Evolutionary conservation across 2,113 vertebrate genomes (phyloP), one percentile per base, ranked within the genome.

Genomic region (Micronycteris hirsuta): DNA sequence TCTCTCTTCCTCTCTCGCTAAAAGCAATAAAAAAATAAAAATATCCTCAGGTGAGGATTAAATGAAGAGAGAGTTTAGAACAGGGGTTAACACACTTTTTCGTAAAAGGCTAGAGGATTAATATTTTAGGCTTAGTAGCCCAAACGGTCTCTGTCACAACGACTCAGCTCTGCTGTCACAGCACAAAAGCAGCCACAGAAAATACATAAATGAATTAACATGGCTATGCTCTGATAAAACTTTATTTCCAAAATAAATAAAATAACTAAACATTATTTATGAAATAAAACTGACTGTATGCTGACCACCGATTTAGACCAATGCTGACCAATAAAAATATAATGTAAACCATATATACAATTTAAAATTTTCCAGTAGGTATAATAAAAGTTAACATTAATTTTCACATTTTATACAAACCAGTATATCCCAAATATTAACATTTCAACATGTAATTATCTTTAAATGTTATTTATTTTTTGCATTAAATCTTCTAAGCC

Each of bases 221-320:
- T 36, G 56, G 26, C 43, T 63, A 5, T 28, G n/a, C 52, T 91
- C 63, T 76, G 63, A 74, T 68, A 91, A 95, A 92, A 49, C 6
- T 88, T 95, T 52, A 91, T 63, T 95, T 89, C 92, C 7, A 96
- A 86, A 94, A 85, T 78, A 73, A 74, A 73, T 43, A 92, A 97
- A 76, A 86, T 86, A 82, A 68, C 41, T 85, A 81, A 70, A 74
- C 43, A 89, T 73, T 73, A 73, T 31, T 92, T 68, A 81, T 24
- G 85, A 95, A 93, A 52, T 31, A 78, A 70, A 92, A 73, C 33
- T 41, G 41, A n/a, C 63, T 90, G 9, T 38, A 24, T 80, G 38
- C 9, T 45, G 10, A 92, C 4, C 26, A 63, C 63, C 93, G 15
- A 22, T 63, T 93, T 82, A 86, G 36, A 89, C 28, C 33, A 45